Evolutionary conservation across 2,113 vertebrate species (phyloP).

Genomic region (Tenrec ecaudatus): DNA sequence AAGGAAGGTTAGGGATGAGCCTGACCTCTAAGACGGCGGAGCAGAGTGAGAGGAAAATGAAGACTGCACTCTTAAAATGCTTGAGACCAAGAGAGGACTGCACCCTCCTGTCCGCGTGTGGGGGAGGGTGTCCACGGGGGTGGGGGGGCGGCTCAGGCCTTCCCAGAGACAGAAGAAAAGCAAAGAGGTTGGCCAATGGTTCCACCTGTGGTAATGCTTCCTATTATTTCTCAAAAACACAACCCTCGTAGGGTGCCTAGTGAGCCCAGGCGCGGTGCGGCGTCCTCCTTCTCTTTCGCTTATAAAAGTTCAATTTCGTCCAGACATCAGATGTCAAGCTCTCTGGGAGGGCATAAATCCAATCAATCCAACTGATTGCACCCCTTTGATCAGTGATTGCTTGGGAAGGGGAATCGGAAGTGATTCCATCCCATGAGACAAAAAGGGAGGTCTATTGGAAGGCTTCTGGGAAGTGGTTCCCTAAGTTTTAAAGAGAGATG

Average conservation of each 20-base stretch:
- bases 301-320: background rate
- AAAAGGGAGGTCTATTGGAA: background rate
- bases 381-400: background rate
- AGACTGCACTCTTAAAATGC: constrained; percentile 35
- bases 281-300: background rate
- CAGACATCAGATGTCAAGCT: background rate
- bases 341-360: background rate
- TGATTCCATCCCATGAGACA: background rate
- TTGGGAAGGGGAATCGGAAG: background rate
- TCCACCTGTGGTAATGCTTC: background rate
- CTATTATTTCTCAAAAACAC: background rate
- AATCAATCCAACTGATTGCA: background rate
- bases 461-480: background rate
- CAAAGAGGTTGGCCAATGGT: background rate
- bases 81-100: background rate
- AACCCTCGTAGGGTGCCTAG: background rate
- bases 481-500: background rate
- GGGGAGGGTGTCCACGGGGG: too few relatives aligned
- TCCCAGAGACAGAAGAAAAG: background rate
- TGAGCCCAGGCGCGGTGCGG: background rate
- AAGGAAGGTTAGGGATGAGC: background rate
- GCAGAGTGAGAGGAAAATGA: background rate
- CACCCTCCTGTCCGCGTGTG: background rate
- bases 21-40: background rate
- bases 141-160: too few relatives aligned